Conservation (phyloP, 1,140 invertebrate species). For the Ceratina calcarata region DNA sequence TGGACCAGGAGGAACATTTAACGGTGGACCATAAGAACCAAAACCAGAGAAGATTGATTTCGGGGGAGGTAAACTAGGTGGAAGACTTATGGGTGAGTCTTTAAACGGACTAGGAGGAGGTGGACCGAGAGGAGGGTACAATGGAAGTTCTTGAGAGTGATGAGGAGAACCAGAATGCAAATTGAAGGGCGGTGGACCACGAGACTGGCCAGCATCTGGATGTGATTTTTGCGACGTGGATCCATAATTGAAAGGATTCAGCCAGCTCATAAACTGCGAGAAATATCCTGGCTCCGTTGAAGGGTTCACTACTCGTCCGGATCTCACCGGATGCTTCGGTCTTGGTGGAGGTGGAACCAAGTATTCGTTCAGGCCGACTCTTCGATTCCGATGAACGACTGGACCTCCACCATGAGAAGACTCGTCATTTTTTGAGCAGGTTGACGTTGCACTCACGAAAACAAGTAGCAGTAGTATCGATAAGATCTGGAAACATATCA, state of each 20-base stretch:
- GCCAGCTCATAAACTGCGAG: constrained; percentile 70
- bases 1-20: background rate
- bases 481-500: constrained; percentile 64
- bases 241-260: constrained; percentile 70
- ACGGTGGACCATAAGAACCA: background rate
- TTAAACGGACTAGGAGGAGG: background rate
- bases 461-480: constrained; percentile 69
- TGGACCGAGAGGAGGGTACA: background rate
- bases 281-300: constrained; percentile 69
- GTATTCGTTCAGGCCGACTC: constrained; percentile 70
- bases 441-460: constrained; percentile 46
- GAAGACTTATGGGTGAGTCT: background rate
- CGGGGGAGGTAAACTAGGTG: background rate
- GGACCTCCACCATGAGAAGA: constrained; percentile 3
- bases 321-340: constrained; percentile 35
- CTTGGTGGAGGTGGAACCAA: constrained; percentile 66
- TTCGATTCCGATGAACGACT: constrained; percentile 50
- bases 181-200: background rate
- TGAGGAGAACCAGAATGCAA: background rate
- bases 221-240: constrained; percentile 18
- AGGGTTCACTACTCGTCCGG: constrained; percentile 44
- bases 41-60: background rate
- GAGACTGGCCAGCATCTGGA: background rate
- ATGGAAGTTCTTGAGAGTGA: background rate
- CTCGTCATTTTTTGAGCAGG: constrained; percentile 58